phyloP scores from a whole-genome alignment of 2,888 invertebrate species.

The Harpagoxenus sublaevis region DNA sequence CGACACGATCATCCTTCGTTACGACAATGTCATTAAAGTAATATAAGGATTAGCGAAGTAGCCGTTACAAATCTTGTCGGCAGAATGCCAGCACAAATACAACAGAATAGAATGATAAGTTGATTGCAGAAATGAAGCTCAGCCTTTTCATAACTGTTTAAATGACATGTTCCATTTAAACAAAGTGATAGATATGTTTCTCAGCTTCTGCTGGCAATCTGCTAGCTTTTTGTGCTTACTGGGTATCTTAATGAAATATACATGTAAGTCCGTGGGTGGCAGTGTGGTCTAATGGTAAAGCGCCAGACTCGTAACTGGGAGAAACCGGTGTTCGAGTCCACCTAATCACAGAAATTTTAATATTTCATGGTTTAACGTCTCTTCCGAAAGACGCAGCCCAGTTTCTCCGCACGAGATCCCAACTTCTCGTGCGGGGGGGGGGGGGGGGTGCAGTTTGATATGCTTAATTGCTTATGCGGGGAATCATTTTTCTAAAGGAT shows the following conservation, averaged over 20 bases:
- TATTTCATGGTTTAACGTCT: no score
- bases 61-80: no score
- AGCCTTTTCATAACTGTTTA: not conserved
- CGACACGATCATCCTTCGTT: constrained; percentile 88
- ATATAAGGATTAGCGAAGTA: not conserved
- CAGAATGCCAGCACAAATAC: no score
- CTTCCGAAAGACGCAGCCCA: no score
- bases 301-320: no score
- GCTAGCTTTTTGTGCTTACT: not conserved
- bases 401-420: no score
- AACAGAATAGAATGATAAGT: not conserved
- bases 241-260: not conserved
- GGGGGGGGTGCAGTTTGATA: no score
- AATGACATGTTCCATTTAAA: not conserved
- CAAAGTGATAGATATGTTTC: not conserved
- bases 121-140: not conserved
- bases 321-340: no score
- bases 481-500: constrained; percentile 12
- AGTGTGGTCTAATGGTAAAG: no score
- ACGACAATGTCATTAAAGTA: constrained; percentile 88
- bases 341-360: no score
- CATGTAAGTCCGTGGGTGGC: no score
- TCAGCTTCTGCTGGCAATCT: not conserved
- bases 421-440: no score
- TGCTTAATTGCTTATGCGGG: not conserved